These are phyloP conservation scores for Drosophila sechellia DNA, from an alignment of 1,140 invertebrate species.

Conservation along the genomic window DNA sequence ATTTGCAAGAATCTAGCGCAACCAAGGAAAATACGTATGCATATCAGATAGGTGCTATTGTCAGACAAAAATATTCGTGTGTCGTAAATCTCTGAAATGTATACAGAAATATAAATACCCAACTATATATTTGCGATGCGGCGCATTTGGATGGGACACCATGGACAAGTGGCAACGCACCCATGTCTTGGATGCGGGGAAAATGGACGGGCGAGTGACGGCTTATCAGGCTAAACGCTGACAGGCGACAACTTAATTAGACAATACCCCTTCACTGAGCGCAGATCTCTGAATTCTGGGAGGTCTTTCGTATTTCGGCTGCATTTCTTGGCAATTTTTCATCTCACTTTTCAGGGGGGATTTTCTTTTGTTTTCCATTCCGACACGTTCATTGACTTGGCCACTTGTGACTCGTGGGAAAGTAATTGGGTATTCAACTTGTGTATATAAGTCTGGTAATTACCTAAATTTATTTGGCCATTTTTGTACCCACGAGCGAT, in stretches of 20 bases:
- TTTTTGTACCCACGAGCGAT: slow-evolving; percentile 42
- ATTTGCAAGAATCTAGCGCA: slow-evolving; percentile 24
- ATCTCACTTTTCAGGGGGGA: slow-evolving; percentile 15
- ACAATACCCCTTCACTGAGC: slow-evolving; percentile 30
- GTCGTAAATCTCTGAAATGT: slow-evolving; percentile 63
- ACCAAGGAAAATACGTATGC: slow-evolving; percentile 6
- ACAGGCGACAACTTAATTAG: slow-evolving; percentile 74
- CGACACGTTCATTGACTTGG: slow-evolving; percentile 70
- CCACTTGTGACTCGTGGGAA: slow-evolving; percentile 25
- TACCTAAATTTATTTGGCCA: slow-evolving; percentile 57
- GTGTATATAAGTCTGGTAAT: slow-evolving; percentile 42
- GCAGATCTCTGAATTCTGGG: slow-evolving; percentile 20
- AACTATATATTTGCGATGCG: slow-evolving; percentile 21
- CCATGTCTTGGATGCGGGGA: slow-evolving; percentile 1
- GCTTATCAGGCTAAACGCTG: slow-evolving; percentile 65
- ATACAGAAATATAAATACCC: slow-evolving; percentile 39
- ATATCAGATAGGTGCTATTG: slow-evolving; percentile 34
- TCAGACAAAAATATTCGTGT: slow-evolving; percentile 34
- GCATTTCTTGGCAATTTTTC: slow-evolving; percentile 24
- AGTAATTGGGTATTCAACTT: slow-evolving; percentile 67
- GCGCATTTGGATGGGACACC: slow-evolving; percentile 47
- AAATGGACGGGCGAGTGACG: slow-evolving; percentile 27
- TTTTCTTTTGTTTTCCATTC: slow-evolving; percentile 57
- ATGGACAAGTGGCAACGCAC: slow-evolving; percentile 63
- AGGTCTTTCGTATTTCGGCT: slow-evolving; percentile 40